Base-by-base conservation (phyloP, 1,140 invertebrate genomes). In the Papilio aristodemus region DNA sequence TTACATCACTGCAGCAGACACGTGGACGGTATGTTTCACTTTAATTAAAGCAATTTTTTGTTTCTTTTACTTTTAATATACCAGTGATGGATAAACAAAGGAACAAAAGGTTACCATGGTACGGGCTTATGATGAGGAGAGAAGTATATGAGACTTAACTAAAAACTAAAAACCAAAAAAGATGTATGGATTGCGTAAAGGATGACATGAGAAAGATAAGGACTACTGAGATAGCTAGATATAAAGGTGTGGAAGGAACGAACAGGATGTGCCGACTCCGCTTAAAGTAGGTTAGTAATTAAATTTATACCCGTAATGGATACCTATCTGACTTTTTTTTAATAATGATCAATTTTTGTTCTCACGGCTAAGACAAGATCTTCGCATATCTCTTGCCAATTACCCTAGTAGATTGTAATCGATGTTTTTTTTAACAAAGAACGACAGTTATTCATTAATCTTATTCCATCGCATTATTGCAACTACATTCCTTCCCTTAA, bases 401-500 rank as follows among this genome's bases (percentile, higher is more conserved):
- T 8, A 22, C n/a, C 17, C 10, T 22, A 17, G 19, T 43, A 43
- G 41, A 43, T 43, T 43, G 46, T 54, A 54, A 54, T 54, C 46
- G 19, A 54, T 54, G 46, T 54, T 54, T 19, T 9, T n/a, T n/a
- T 54, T 22, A 17, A 54, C 46, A 54, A 8, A 4, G 19, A 25
- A 10, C 1, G 46, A 54, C 46, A 25, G 19, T 10, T 22, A 10
- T 22, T 19, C 46, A 54, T 54, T 19, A 54, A 54, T 54, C 46
- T 54, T 43, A 43, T 43, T 17, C 6, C 41, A 14, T 14, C 14
- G 14, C 41, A 43, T 22, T 54, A 54, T 14, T 25, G 22, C 4
- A 39, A 13, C 46, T 11, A 54, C 46, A 54, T 54, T 54, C 46
- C 46, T 54, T 22, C 19, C 46, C 19, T 22, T 54, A 54, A 50